Conservation (phyloP, 2,113 vertebrate genomes). For the Pygoscelis adeliae region DNA sequence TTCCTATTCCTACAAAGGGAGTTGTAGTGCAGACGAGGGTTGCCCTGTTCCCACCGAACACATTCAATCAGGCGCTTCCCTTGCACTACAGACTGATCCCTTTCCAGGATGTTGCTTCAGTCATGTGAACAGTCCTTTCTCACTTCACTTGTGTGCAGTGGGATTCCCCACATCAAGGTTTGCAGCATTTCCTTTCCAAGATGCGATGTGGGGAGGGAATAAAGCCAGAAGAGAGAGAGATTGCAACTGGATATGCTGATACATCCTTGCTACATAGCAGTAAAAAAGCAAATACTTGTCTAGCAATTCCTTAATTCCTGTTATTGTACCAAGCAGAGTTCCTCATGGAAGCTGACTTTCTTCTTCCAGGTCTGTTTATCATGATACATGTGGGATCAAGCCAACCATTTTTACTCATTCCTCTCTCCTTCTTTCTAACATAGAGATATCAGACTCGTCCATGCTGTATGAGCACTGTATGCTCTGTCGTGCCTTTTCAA, state of each 20-base stretch:
- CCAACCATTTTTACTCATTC: not conserved
- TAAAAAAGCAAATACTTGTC: not conserved
- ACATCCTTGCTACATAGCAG: not conserved
- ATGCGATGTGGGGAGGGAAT: not conserved
- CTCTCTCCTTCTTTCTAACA: not conserved
- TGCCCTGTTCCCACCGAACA: not conserved
- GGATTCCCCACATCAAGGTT: not conserved
- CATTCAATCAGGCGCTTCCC: not conserved
- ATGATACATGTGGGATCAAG: rapidly evolving
- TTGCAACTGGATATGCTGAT: not conserved
- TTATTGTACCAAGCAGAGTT: not conserved
- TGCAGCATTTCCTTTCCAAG: not conserved
- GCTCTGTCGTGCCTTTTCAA: not conserved
- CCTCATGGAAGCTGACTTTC: not conserved
- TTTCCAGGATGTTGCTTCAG: not conserved
- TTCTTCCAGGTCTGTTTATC: not conserved
- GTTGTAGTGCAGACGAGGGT: not conserved
- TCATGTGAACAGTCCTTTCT: not conserved
- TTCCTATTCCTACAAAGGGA: not conserved
- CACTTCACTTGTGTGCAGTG: not conserved
- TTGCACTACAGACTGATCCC: not conserved
- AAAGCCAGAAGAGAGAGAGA: not conserved
- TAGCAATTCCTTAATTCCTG: not conserved
- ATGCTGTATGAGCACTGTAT: not conserved
- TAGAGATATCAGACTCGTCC: not conserved